Base-by-base conservation (phyloP, 2,888 invertebrate genomes). In the Stenurella melanura region DNA sequence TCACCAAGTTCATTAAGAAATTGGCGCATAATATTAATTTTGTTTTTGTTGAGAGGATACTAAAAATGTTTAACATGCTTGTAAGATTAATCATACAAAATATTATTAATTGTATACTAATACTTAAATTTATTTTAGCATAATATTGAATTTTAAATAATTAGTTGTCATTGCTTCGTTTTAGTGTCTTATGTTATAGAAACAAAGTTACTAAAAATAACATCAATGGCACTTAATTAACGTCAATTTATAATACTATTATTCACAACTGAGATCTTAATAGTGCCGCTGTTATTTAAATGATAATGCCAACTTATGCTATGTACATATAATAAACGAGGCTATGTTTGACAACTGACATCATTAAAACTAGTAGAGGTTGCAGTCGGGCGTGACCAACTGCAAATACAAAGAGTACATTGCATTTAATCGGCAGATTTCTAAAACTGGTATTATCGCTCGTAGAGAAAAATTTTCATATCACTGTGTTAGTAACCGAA, bases 151-250 rank as follows among this genome's bases (percentile, higher is more conserved):
- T 4, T 15, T 12, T 34, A 34, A 63, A 63, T 61, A 30, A 30
- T 34, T 50, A 50, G 50, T 50, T 50, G 50, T 50, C n/a, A n/a
- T 50, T n/a, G 4, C 3, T 50, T 0, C 15, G 12, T 50, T 50
- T 6, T n/a, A 50, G n/a, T 50, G 6, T 50, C 6, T 50, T 50
- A n/a, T n/a, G n/a, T n/a, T 50, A n/a, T 50, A n/a, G 15, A 2
- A 50, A n/a, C 50, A 50, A n/a, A 64, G 11, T 18, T 5, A 38
- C 64, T 64, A 42, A 42, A 64, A 64, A 64, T 60, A 60, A 60
- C 42, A 42, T 34, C 63, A 17, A 10, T 64, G 34, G 18, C n/a
- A 50, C 6, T 50, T 50, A 50, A 50, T 50, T 50, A 50, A 50
- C n/a, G 50, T n/a, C 50, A 34, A 30, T 61, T 30, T 30, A 21